Percentiles rank a stretch among this genome's conserved stretches.
phyloP scores from a whole-genome alignment of 92 coral and sea anemone species.

The Galaxea fascicularis region DNA sequence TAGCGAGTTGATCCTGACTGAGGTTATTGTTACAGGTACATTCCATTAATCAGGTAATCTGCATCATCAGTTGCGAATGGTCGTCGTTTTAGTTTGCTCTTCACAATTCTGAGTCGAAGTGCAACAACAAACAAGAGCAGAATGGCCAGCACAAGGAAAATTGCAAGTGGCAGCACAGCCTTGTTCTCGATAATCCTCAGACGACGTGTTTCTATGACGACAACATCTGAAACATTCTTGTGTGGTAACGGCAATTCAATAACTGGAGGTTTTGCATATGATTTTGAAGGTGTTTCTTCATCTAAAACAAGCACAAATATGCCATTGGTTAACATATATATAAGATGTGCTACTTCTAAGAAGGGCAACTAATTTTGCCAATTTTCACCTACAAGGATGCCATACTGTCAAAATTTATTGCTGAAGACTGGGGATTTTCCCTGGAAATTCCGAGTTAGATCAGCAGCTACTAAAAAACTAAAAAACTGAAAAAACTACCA shows the following conservation, averaged over 20 bases:
- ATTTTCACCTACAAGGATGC: no score
- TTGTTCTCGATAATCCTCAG: conserved; percentile 93
- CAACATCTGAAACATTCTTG: conserved; percentile 81
- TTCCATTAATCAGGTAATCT: conserved; percentile 98
- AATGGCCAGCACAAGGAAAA: conserved; percentile 90
- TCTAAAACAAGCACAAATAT: conserved; percentile 15
- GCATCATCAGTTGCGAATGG: conserved; percentile 99
- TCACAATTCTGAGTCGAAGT: conserved; percentile 84
- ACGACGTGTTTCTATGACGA: conserved; percentile 82
- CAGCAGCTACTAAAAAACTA: no score
- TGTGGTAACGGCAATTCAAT: conserved; percentile 40
- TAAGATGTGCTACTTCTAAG: no score
- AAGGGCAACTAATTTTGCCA: no score
- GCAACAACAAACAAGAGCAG: conserved; percentile 87
- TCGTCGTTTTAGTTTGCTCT: conserved; percentile 86
- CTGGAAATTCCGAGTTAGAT: no score
- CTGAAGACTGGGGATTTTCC: no score
- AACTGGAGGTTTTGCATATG: conserved; percentile 24
- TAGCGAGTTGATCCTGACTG: neutral
- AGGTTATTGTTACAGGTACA: conserved; percentile 76
- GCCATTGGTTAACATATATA: no score
- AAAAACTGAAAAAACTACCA: no score
- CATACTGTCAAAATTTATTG: no score
- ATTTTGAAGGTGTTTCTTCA: no score
- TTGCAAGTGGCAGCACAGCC: conserved; percentile 95